Evolutionary conservation across 2,113 vertebrate species (phyloP).

Genomic region (Pollimyrus isidori): DNA sequence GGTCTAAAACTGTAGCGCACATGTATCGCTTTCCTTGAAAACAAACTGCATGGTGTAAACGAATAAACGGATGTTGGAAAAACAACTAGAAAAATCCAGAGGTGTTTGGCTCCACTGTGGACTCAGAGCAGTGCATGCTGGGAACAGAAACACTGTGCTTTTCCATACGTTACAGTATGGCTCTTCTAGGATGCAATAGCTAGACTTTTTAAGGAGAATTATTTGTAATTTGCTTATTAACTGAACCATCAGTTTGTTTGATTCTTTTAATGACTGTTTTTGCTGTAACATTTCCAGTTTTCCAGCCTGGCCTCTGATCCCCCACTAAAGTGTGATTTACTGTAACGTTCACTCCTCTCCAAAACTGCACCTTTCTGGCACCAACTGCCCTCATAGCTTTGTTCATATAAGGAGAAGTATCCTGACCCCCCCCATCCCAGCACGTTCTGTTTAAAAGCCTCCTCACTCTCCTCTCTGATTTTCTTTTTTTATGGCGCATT

Average conservation of each 20-base stretch:
- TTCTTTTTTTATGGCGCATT: conserved; percentile 15
- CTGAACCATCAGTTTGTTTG: not conserved
- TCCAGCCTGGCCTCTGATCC: not conserved
- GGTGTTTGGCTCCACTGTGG: not conserved
- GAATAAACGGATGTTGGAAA: too few relatives aligned
- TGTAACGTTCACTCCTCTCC: not conserved
- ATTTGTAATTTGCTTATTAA: not conserved
- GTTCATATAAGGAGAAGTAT: conserved; percentile 24
- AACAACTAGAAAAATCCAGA: not conserved
- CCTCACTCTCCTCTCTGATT: conserved; percentile 3
- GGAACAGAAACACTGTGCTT: not conserved
- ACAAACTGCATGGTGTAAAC: not conserved
- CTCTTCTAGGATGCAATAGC: not conserved
- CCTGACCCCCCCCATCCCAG: not conserved
- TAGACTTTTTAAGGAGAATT: not conserved
- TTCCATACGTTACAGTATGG: not conserved
- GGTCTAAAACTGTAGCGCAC: not conserved
- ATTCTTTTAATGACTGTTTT: not conserved
- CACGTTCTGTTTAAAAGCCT: conserved; percentile 17
- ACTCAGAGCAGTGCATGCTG: not conserved
- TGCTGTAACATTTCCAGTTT: not conserved
- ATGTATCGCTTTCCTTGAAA: not conserved
- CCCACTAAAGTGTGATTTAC: not conserved
- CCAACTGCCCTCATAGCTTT: conserved; percentile 5
- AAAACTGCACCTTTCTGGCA: not conserved